Evolutionary conservation across 1,140 invertebrate species (phyloP).

Genomic region (Orchestia grillus): DNA sequence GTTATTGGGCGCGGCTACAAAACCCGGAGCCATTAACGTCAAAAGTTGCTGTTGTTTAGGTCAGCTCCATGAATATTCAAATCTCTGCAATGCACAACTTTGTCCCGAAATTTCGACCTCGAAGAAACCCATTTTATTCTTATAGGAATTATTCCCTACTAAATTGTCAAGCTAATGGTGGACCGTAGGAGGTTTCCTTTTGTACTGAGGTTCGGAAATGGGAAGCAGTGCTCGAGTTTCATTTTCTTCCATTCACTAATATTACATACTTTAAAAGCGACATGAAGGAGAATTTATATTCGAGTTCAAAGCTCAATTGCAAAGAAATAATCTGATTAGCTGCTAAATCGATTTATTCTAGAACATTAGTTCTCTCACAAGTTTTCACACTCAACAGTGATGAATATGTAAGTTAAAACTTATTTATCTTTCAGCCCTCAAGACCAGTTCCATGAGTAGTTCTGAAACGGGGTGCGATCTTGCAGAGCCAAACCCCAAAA

Average conservation of each 20-base stretch:
- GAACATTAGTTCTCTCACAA: background rate
- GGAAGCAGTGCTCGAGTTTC: no score
- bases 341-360: background rate
- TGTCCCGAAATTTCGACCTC: background rate
- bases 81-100: slow-evolving; percentile 19
- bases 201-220: no score
- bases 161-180: no score
- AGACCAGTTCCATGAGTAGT: background rate
- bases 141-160: background rate
- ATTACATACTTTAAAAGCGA: background rate
- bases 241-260: background rate
- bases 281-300: background rate
- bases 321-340: background rate
- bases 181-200: no score
- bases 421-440: no score
- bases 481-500: no score
- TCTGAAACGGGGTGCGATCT: background rate
- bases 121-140: background rate
- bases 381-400: background rate
- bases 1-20: background rate
- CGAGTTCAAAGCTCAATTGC: background rate
- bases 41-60: slow-evolving; percentile 31
- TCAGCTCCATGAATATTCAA: slow-evolving; percentile 27
- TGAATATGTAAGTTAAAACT: background rate
- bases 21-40: background rate